Evolutionary conservation across 2,797 vertebrate genomes (phyloP).

Genomic region (Ara ararauna): DNA sequence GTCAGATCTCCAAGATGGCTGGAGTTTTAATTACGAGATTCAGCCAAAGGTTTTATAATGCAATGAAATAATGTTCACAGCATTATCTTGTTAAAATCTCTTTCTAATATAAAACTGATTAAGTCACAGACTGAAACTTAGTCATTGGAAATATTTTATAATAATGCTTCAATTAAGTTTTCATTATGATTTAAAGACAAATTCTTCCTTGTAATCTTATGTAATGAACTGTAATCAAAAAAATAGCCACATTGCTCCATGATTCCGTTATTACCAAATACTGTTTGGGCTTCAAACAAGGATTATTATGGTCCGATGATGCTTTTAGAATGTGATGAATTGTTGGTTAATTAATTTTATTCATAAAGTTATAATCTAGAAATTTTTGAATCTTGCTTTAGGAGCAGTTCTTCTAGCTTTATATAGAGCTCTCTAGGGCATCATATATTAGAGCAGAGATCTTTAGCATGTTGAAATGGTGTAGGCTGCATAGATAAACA

Average conservation of each 20-base stretch:
- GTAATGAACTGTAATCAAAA: constrained; percentile 46
- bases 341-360: constrained; percentile 62
- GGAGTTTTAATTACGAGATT: constrained; percentile 25
- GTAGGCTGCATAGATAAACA: constrained; percentile 12
- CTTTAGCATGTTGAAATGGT: constrained; percentile 3
- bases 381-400: constrained; percentile 1
- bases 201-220: constrained; percentile 44
- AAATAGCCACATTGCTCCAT: constrained; percentile 9
- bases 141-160: constrained; percentile 27
- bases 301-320: constrained; percentile 23
- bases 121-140: constrained; percentile 33
- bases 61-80: constrained; percentile 21
- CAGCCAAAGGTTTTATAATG: constrained; percentile 13
- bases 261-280: constrained; percentile 29
- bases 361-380: constrained; percentile 27
- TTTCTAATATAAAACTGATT: constrained; percentile 48
- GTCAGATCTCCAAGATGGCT: constrained; percentile 20
- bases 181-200: constrained; percentile 29
- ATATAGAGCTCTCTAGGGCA: background rate
- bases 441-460: background rate
- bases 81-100: constrained; percentile 21
- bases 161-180: constrained; percentile 36
- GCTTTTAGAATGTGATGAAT: constrained; percentile 48
- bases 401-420: background rate
- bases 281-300: constrained; percentile 36